A percentile compares a stretch with the other conserved stretches of the same genome.
These are phyloP conservation scores for Aphodius sticticus DNA, from an alignment of 2,888 invertebrate genomes.

Conservation along the genomic window DNA sequence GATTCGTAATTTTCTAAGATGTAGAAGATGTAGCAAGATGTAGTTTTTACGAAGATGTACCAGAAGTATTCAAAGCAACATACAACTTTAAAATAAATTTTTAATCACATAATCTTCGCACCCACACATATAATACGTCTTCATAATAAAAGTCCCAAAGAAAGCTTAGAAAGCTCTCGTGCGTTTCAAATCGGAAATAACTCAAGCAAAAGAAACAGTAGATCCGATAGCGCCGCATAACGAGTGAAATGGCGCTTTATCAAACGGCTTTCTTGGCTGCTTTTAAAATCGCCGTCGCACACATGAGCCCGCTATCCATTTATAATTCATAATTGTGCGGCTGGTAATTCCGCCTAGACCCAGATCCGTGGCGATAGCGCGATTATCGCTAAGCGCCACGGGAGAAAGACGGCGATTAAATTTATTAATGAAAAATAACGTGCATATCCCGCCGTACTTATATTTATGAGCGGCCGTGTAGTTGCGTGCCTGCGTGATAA, in stretches of 20 bases:
- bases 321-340: slow-evolving; percentile 4
- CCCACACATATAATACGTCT: background rate
- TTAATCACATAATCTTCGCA: background rate
- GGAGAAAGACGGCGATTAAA: slow-evolving; percentile 24
- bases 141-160: too few relatives aligned
- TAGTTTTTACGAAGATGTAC: too few relatives aligned
- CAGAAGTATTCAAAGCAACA: too few relatives aligned
- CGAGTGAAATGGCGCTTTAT: slow-evolving; percentile 4
- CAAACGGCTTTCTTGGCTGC: background rate
- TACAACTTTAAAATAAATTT: too few relatives aligned
- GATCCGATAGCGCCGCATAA: background rate
- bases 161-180: background rate
- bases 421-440: slow-evolving; percentile 33
- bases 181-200: background rate
- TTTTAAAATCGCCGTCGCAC: background rate
- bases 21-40: too few relatives aligned
- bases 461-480: background rate
- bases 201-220: background rate
- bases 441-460: slow-evolving; percentile 8
- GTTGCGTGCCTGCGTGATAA: slow-evolving; percentile 29
- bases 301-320: background rate
- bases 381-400: background rate
- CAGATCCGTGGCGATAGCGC: background rate
- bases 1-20: too few relatives aligned
- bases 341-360: background rate